These are phyloP conservation scores for Drosophila persimilis DNA, from an alignment of 1,140 invertebrate species.

Conservation along the genomic window DNA sequence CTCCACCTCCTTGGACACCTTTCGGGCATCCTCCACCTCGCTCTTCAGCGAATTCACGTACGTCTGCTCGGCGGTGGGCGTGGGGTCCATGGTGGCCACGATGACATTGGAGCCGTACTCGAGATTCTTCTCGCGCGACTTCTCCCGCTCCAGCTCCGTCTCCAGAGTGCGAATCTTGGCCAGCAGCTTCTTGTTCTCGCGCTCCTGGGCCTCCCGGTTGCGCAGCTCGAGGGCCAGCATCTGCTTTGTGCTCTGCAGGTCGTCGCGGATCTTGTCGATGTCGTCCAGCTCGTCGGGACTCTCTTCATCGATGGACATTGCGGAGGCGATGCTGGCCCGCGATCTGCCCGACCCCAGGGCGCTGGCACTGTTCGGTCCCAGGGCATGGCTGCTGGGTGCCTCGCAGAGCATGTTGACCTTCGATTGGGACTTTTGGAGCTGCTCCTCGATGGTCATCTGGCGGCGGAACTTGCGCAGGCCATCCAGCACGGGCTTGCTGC, in stretches of 20 bases:
- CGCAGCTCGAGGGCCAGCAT: constrained; percentile 93
- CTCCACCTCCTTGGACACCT: constrained; percentile 90
- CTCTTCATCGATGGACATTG: constrained; percentile 83
- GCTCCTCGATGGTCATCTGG: constrained; percentile 94
- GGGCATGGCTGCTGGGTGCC: constrained; percentile 83
- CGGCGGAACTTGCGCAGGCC: constrained; percentile 93
- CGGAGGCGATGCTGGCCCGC: constrained; percentile 66
- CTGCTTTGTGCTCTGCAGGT: constrained; percentile 95
- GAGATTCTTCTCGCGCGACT: constrained; percentile 86
- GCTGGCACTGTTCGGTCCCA: constrained; percentile 45
- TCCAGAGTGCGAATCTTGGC: constrained; percentile 91
- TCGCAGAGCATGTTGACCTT: constrained; percentile 84
- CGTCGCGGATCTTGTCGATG: constrained; percentile 94
- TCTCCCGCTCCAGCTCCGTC: constrained; percentile 89
- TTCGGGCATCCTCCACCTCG: constrained; percentile 89
- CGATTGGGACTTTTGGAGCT: constrained; percentile 91
- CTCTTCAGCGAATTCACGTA: constrained; percentile 88
- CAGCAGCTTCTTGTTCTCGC: constrained; percentile 92
- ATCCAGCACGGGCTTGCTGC: constrained; percentile 92
- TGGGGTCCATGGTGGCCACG: constrained; percentile 80
- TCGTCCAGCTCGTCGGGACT: constrained; percentile 93
- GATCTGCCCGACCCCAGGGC: constrained; percentile 84
- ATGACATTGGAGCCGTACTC: constrained; percentile 84
- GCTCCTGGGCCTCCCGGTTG: constrained; percentile 92
- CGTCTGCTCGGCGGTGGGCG: constrained; percentile 84